Conservation (phyloP, 1,140 invertebrate species). For the Caenorhabditis brenneri region DNA sequence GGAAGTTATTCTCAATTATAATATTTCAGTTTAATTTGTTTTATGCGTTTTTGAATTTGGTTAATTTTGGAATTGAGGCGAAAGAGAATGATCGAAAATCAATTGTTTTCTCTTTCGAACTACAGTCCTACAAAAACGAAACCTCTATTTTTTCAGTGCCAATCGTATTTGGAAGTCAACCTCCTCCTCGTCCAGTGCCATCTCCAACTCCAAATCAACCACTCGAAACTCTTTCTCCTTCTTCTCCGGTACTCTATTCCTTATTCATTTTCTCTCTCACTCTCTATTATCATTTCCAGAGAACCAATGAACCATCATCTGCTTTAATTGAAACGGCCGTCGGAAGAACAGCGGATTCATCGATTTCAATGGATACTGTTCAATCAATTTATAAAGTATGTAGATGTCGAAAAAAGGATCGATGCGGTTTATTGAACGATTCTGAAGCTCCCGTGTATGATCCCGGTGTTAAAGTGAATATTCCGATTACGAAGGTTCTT, state of each 20-base stretch:
- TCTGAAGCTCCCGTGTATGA: slow-evolving; percentile 15
- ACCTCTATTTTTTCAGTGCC: not conserved
- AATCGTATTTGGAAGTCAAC: no score
- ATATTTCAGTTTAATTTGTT: no score
- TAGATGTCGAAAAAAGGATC: slow-evolving; percentile 6
- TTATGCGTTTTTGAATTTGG: no score
- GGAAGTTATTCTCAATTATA: no score
- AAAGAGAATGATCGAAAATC: no score
- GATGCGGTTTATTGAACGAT: not conserved
- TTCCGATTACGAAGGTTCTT: not conserved
- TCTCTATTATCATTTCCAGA: not conserved
- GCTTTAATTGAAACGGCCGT: not conserved
- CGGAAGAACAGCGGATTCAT: not conserved
- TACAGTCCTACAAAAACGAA: no score
- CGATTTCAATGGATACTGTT: not conserved
- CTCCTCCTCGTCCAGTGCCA: not conserved
- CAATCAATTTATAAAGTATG: slow-evolving; percentile 1
- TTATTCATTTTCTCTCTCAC: not conserved
- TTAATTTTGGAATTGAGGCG: no score
- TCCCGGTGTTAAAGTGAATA: not conserved
- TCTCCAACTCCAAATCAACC: not conserved
- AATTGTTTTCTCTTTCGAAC: no score
- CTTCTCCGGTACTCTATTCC: not conserved
- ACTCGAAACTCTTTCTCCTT: not conserved
- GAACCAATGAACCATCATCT: not conserved